Evolutionary conservation across 2,888 invertebrate species (phyloP), one percentile per base, ranked within the genome.

Genomic region (Oligia strigilis): DNA sequence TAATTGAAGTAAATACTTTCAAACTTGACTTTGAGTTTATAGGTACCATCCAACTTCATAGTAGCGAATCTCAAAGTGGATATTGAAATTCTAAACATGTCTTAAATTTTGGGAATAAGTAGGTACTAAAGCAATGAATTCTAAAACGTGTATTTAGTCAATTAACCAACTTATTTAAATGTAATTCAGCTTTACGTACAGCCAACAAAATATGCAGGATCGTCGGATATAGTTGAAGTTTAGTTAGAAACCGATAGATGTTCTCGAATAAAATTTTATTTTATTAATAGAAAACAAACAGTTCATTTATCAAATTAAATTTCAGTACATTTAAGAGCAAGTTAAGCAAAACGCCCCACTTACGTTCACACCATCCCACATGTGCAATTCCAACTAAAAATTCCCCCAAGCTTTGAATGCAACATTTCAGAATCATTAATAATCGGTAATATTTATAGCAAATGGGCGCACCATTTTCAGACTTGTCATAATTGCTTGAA

Each of bases 401-500:
- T 3, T 67, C 58, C 43, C 29, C 2, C 29, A 43, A 64, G 69
- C 36, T 29, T 70, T 78, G 40, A 55, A 85, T 71, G 19, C 69
- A 29, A 49, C 43, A 46, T 71, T 80, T 76, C 11, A 72, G 46
- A 29, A 81, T 71, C 82, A 80, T 87, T 85, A 83, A 82, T 82
- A 82, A 87, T 87, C 82, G 82, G 86, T 77, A 90, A 92, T 92
- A 92, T 93, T 94, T 93, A 93, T 93, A 93, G 92, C 86, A 90
- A 92, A 93, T 75, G 77, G 77, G 74, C 66, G 40, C 4, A 29
- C 77, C 80, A 85, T 94, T 93, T 92, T 92, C 90, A 91, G 90
- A 84, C 90, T 91, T 88, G 89, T 91, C 92, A 91, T 94, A 93
- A 94, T 93, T 92, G 91, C 90, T 92, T 89, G 81, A 81, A 85